Percentiles rank a stretch among this genome's conserved stretches.
phyloP scores from a whole-genome alignment of 2,113 vertebrate species.

The Cynoglossus semilaevis region DNA sequence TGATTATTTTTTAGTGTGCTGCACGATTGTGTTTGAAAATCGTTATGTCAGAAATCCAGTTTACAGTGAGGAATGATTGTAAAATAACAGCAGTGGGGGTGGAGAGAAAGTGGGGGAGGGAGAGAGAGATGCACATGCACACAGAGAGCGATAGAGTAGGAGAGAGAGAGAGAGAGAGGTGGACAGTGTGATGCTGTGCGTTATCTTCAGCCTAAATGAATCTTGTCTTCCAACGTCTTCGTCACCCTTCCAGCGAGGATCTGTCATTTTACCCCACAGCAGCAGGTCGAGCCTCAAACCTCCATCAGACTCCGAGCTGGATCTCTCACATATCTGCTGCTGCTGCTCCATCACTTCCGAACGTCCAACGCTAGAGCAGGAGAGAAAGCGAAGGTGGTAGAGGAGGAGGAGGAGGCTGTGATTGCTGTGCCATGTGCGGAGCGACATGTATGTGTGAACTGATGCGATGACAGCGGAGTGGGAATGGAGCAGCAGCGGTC shows the following conservation, averaged over 20 bases:
- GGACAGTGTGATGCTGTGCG: conserved; percentile 61
- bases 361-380: conserved; percentile 15
- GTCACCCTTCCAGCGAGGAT: conserved; percentile 57
- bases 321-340: conserved; percentile 34
- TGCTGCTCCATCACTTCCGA: conserved; percentile 39
- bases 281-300: conserved; percentile 41
- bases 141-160: conserved; percentile 30
- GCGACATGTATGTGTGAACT: conserved; percentile 60
- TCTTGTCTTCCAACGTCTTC: conserved; percentile 62
- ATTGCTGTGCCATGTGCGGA: conserved; percentile 59
- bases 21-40: background rate
- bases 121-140: conserved; percentile 15
- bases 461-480: conserved; percentile 52
- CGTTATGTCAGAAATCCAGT: conserved; percentile 14
- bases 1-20: background rate
- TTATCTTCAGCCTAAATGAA: conserved; percentile 63
- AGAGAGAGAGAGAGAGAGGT: conserved; percentile 42
- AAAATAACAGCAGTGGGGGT: conserved; percentile 42
- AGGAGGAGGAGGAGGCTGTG: conserved; percentile 7
- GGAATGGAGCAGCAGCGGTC: conserved; percentile 67
- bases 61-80: conserved; percentile 29
- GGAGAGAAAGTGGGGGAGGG: conserved; percentile 54
- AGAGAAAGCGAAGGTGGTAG: conserved; percentile 2
- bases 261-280: conserved; percentile 53
- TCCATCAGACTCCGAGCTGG: conserved; percentile 51